Conservation (phyloP, 2,797 vertebrate species). For the Tinamus major region DNA sequence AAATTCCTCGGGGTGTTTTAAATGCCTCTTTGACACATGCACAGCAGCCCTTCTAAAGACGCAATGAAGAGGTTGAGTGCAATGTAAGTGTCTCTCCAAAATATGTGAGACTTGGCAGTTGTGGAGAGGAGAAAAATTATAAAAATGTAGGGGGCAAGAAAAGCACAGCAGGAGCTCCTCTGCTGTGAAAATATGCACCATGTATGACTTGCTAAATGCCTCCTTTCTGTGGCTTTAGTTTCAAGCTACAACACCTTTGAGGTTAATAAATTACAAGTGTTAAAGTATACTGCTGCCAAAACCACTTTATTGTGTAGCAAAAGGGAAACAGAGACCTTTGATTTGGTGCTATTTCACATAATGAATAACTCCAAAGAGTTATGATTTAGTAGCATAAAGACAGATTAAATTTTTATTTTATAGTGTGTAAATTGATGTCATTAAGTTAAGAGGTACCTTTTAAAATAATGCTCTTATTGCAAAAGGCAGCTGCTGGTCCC, state of each 20-base stretch:
- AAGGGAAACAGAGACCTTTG: background rate
- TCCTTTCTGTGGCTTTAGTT: slow-evolving; percentile 27
- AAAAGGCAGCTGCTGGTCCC: background rate
- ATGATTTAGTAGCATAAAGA: background rate
- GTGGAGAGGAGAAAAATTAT: background rate
- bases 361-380: background rate
- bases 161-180: slow-evolving; percentile 21
- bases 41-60: background rate
- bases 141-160: slow-evolving; percentile 6
- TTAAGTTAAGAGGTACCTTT: slow-evolving; percentile 1
- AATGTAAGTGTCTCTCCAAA: background rate
- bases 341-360: background rate
- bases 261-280: slow-evolving; percentile 39
- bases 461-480: background rate
- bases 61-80: background rate
- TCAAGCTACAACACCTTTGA: background rate
- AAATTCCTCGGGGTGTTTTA: background rate
- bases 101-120: background rate
- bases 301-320: background rate
- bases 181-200: background rate
- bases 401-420: background rate
- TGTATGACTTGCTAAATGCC: background rate
- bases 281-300: slow-evolving; percentile 2
- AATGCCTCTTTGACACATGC: background rate
- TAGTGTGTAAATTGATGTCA: background rate